phyloP scores from a whole-genome alignment of 2,113 vertebrate species.

The Kryptolebias marmoratus region DNA sequence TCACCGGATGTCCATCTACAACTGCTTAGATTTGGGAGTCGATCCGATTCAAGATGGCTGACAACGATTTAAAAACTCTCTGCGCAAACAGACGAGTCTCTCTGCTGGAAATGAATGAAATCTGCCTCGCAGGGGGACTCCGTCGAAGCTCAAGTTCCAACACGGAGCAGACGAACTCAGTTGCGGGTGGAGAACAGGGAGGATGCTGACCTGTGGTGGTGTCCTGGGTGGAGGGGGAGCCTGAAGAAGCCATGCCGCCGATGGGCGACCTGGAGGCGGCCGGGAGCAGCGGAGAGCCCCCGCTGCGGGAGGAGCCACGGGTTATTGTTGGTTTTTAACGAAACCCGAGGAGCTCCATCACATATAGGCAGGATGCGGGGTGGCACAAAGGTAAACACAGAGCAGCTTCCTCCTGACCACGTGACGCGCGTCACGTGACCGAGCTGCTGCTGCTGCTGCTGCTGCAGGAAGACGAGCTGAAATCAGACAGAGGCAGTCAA shows the following conservation, averaged over 20 bases:
- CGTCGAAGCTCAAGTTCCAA: too few relatives aligned
- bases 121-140: too few relatives aligned
- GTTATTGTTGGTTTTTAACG: not conserved
- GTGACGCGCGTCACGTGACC: conserved; percentile 59
- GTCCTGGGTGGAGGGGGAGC: conserved; percentile 50
- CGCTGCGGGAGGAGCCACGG: not conserved
- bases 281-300: not conserved
- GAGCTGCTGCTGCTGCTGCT: not conserved
- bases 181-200: not conserved
- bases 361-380: not conserved
- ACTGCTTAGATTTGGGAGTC: too few relatives aligned
- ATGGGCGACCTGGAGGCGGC: not conserved
- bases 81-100: too few relatives aligned
- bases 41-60: too few relatives aligned
- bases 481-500: too few relatives aligned
- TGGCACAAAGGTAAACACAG: conserved; percentile 31
- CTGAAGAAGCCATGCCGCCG: conserved; percentile 59
- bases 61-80: too few relatives aligned
- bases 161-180: not conserved
- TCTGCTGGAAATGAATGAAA: too few relatives aligned
- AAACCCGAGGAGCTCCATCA: too few relatives aligned
- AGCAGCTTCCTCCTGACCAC: conserved; percentile 52
- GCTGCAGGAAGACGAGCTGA: not conserved
- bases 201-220: conserved; percentile 61
- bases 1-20: too few relatives aligned